Evolutionary conservation across 2,113 vertebrate genomes (phyloP).

Genomic region (Propithecus coquereli): DNA sequence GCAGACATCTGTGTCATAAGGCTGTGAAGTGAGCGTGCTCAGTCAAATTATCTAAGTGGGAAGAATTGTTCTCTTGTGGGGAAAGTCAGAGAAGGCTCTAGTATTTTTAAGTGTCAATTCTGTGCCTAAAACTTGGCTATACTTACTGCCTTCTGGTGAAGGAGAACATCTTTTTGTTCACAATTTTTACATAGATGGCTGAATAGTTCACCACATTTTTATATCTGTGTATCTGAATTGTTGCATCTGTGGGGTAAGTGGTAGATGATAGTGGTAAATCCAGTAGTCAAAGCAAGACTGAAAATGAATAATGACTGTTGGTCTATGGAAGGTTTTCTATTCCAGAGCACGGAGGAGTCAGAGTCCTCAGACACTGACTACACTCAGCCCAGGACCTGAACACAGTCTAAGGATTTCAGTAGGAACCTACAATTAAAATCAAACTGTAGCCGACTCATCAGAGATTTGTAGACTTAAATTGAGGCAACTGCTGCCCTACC

Average conservation of each 20-base stretch:
- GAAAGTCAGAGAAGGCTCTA: not conserved
- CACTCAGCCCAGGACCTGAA: not conserved
- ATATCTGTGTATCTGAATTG: not conserved
- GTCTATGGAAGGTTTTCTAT: not conserved
- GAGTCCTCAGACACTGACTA: not conserved
- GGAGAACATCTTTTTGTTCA: not conserved
- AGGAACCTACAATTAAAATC: not conserved
- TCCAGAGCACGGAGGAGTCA: not conserved
- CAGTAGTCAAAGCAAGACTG: not conserved
- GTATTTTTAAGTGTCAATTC: not conserved
- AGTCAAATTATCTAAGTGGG: not conserved
- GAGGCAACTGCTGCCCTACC: not conserved
- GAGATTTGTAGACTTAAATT: not conserved
- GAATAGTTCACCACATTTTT: not conserved
- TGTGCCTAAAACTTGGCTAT: not conserved
- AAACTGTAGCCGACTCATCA: not conserved
- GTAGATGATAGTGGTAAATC: not conserved
- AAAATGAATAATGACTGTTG: not conserved
- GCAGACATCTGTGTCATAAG: not conserved
- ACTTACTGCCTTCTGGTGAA: not conserved
- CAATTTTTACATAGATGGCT: not conserved
- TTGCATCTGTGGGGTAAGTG: not conserved
- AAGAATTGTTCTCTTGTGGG: not conserved
- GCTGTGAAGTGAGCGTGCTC: slow-evolving; percentile 13
- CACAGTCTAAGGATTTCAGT: not conserved